Percentiles rank a stretch among this genome's conserved stretches.
These are phyloP conservation scores for Drosophila mimetica DNA, from an alignment of 2,888 invertebrate species.

Conservation along the genomic window DNA sequence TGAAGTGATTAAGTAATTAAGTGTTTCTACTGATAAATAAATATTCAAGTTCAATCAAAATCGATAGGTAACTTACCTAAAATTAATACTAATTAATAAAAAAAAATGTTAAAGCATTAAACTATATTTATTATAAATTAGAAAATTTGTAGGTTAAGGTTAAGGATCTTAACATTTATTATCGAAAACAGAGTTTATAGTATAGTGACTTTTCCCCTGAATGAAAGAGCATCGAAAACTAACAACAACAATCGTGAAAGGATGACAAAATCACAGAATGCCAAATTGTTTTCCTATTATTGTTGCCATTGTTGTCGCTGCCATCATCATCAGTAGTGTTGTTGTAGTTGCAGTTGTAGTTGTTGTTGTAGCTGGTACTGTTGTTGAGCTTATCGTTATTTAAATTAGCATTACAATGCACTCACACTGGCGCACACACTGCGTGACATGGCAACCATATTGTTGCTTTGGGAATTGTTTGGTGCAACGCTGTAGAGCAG, in stretches of 20 bases:
- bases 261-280: constrained; percentile 70
- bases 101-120: no score
- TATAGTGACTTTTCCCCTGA: neutral
- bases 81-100: no score
- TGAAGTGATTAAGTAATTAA: no score
- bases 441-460: constrained; percentile 55
- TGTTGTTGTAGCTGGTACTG: constrained; percentile 44
- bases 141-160: no score
- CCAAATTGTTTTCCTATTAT: constrained; percentile 80
- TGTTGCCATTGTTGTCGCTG: constrained; percentile 51
- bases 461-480: constrained; percentile 50
- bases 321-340: constrained; percentile 27
- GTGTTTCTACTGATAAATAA: no score
- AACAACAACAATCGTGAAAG: constrained; percentile 32
- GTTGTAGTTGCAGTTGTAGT: constrained; percentile 55
- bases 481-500: constrained; percentile 14
- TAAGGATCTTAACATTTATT: no score
- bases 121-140: no score
- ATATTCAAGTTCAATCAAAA: no score
- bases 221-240: constrained; percentile 9
- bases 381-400: constrained; percentile 75
- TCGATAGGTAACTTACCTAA: no score
- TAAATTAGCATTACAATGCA: constrained; percentile 78
- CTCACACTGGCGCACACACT: constrained; percentile 25
- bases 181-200: neutral